phyloP scores from a whole-genome alignment of 2,797 vertebrate genomes.

The Phataginus tetradactyla region DNA sequence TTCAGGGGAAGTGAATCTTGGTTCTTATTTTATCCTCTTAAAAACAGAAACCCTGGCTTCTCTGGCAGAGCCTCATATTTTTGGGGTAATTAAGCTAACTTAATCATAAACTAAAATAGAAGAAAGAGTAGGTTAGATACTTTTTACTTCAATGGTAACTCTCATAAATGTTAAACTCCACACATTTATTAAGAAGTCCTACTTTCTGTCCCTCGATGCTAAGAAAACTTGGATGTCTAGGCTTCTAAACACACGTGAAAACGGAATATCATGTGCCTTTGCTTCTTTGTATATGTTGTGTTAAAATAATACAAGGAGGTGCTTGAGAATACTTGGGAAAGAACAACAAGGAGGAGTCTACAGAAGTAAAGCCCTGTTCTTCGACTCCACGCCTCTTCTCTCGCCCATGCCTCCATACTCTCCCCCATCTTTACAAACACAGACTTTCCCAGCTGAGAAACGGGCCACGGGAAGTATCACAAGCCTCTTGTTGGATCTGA shows the following conservation, averaged over 20 bases:
- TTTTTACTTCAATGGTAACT: conserved; percentile 44
- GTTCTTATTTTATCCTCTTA: conserved; percentile 75
- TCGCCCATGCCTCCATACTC: neutral
- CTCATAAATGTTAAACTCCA: conserved; percentile 53
- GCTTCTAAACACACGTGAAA: conserved; percentile 19
- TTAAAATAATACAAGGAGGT: conserved; percentile 33
- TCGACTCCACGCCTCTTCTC: too few relatives aligned
- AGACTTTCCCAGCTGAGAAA: neutral
- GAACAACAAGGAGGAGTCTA: neutral
- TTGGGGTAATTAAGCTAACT: conserved; percentile 61
- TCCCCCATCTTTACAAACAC: neutral
- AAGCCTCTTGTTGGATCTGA: neutral
- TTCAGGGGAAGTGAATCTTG: conserved; percentile 72
- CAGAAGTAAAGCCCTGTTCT: neutral
- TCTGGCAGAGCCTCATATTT: conserved; percentile 37
- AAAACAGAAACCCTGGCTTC: conserved; percentile 68
- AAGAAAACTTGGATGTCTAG: neutral
- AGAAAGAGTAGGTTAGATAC: conserved; percentile 58
- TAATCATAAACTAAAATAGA: conserved; percentile 65
- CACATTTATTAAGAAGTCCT: conserved; percentile 41
- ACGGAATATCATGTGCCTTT: neutral
- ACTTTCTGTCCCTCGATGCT: conserved; percentile 45
- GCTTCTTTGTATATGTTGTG: neutral
- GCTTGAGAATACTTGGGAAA: neutral
- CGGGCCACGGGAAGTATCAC: neutral